Evolutionary conservation across 2,797 vertebrate genomes (phyloP), one percentile per base, ranked within the genome.

Genomic region (Acanthurus leucopareius): DNA sequence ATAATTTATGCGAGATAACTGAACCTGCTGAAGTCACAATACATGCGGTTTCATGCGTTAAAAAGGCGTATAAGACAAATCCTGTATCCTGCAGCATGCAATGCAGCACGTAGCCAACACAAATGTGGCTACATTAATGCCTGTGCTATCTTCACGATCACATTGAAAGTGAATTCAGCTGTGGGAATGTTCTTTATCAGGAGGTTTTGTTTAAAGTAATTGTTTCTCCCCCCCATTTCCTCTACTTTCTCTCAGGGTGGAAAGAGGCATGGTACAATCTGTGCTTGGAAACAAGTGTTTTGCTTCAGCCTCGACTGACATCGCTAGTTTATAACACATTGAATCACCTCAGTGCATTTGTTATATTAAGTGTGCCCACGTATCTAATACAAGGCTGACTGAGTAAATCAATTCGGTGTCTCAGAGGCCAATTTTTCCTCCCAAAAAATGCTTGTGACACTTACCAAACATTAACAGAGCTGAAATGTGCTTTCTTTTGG

Each of bases 151-250:
- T 59, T 19, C 22, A 25, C 2, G 19, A 76, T 56, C 42, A 60
- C 54, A 38, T 64, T 35, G 20, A 79, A 79, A 84, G 65, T 80
- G 45, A 77, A 87, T 69, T 87, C 79, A 79, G 74, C 64, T 80
- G 73, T 83, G 32, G 67, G 61, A 73, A 75, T 61, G 82, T 78
- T 80, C 32, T 72, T 86, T 57, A 69, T 76, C 69, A 79, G 77
- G 69, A 75, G 48, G 68, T 84, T 84, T 84, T 87, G 61, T 35
- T 85, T 69, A 77, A 84, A 67, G 45, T 28, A 57, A 80, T 68
- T 74, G 38, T 54, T 38, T 70, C 81, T 84, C 69, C 69, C 17
- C 69, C 60, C 61, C n/a, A 58, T 75, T 83, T 86, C 75, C 75
- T 63, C 22, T 42, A 61, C 20, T 77, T 79, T 35, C 69, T 54